Base-by-base conservation (phyloP, 2,797 vertebrate genomes). In the Sebastes diaconus region DNA sequence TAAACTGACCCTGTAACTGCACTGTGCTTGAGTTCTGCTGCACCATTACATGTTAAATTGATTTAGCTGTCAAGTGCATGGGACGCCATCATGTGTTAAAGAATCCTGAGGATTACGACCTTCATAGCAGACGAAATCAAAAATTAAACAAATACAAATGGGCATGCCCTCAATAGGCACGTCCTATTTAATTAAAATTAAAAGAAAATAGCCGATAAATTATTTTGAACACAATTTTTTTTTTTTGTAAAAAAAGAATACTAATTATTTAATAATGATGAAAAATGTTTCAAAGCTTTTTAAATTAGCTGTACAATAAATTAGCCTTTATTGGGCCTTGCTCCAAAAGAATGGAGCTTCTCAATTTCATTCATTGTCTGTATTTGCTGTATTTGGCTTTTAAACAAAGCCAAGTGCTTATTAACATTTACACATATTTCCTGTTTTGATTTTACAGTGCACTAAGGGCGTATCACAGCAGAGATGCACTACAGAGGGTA, bases 21-120 rank as follows among this genome's bases (percentile, higher is more conserved):
- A 55, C 39, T 92, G 82, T 90, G 90, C 87, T 90, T 80, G 16
- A 83, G 50, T 71, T 77, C 57, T 66, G n/a, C 71, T 68, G 68
- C 75, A 79, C 34, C 30, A 20, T 68, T 14, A 65, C 54, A 46
- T 73, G 29, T 75, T 54, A 13, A 67, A 2, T 36, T 18, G 5
- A 70, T 34, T 65, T 25, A 70, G 52, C 52, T 67, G 66, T 63
- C 5, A 59, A 72, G 73, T 68, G 30, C 54, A 66, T 30, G 20
- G 29, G 39, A 59, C 2, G 6, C 13, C 39, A 13, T 70, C 18
- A 20, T 24, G 25, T 75, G 25, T 76, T 27, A 8, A 42, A 39
- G 50, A 68, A 68, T 85, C 75, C 73, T 83, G 85, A 80, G 59
- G 74, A 73, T 66, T 68, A 32, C 3, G 9, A 75, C 30, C n/a